A percentile compares a stretch with the other conserved stretches of the same genome.
These are phyloP conservation scores for Apoda limacodes DNA, from an alignment of 2,888 invertebrate genomes.

Conservation along the genomic window DNA sequence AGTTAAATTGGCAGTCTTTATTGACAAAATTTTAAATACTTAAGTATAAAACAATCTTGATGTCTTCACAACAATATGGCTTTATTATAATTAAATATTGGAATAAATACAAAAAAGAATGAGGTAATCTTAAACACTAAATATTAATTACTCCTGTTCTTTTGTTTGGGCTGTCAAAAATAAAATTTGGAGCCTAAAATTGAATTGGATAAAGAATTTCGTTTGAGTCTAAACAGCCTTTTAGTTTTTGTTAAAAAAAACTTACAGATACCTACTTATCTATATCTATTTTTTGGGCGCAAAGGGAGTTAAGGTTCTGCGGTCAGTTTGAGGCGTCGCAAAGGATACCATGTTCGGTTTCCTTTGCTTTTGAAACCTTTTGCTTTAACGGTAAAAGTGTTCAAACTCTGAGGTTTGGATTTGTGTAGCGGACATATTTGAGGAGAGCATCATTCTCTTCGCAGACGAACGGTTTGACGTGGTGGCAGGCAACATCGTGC, in stretches of 20 bases:
- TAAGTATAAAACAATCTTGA: slow-evolving; percentile 23
- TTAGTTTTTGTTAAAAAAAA: too few relatives aligned
- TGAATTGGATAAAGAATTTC: too few relatives aligned
- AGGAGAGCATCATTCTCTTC: slow-evolving; percentile 90
- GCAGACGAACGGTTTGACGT: slow-evolving; percentile 89
- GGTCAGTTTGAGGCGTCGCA: slow-evolving; percentile 5
- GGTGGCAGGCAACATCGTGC: slow-evolving; percentile 93
- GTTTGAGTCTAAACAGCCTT: too few relatives aligned
- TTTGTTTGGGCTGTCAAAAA: too few relatives aligned
- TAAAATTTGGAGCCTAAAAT: too few relatives aligned
- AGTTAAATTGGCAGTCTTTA: slow-evolving; percentile 47
- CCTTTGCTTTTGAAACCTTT: background rate
- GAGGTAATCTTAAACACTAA: too few relatives aligned
- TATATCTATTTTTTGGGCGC: background rate
- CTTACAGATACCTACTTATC: too few relatives aligned
- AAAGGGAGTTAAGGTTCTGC: background rate
- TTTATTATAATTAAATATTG: too few relatives aligned
- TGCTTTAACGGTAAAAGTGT: background rate
- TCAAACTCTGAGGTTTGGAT: slow-evolving; percentile 81
- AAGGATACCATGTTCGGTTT: background rate
- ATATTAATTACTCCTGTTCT: too few relatives aligned
- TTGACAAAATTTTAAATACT: slow-evolving; percentile 42
- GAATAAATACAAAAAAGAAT: slow-evolving; percentile 40
- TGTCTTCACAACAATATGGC: too few relatives aligned
- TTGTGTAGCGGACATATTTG: slow-evolving; percentile 85